A percentile compares a stretch with the other conserved stretches of the same genome.
These are phyloP conservation scores for Thaumatotibia leucotreta DNA, from an alignment of 1,140 invertebrate genomes.

Conservation along the genomic window DNA sequence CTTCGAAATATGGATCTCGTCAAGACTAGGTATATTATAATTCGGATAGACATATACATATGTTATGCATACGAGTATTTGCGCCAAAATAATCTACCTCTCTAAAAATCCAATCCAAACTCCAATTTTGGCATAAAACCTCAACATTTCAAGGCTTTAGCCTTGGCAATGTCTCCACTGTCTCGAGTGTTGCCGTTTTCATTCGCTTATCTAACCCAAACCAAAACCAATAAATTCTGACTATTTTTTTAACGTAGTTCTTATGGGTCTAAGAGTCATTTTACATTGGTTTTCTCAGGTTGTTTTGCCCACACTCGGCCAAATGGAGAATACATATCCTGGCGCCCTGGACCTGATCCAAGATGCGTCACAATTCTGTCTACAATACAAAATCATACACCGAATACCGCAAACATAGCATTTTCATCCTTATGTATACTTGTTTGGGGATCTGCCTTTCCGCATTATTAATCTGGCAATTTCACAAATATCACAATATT, in stretches of 20 bases:
- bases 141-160: constrained; percentile 3
- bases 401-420: background rate
- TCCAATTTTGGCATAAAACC: background rate
- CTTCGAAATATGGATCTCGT: too few species aligned
- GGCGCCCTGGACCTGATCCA: constrained; percentile 40
- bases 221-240: background rate
- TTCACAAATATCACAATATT: background rate
- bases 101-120: background rate
- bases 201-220: background rate
- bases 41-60: too few species aligned
- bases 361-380: constrained; percentile 32
- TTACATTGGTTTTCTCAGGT: background rate
- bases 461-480: background rate
- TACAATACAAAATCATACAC: background rate
- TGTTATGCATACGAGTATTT: too few species aligned
- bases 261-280: background rate
- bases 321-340: background rate
- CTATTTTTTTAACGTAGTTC: background rate
- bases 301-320: background rate
- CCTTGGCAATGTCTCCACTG: background rate
- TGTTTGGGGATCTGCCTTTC: background rate
- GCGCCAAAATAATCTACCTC: background rate
- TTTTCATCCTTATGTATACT: background rate
- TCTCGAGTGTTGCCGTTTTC: background rate
- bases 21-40: too few species aligned